Conservation (phyloP, 2,113 vertebrate species). For the Perca fluviatilis region DNA sequence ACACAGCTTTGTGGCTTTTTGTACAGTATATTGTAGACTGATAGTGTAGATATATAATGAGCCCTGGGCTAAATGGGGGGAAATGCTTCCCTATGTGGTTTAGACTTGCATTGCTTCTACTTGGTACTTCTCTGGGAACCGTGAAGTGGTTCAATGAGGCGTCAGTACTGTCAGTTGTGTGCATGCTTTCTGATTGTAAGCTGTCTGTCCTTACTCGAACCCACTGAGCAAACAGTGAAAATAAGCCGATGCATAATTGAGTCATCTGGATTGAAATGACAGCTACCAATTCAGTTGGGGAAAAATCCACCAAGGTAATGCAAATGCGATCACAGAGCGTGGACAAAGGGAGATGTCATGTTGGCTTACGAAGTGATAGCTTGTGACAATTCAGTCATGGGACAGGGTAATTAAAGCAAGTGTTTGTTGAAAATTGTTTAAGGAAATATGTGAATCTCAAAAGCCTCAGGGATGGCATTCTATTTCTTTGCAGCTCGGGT, state of each 20-base stretch:
- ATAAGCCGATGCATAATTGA: conserved; percentile 71
- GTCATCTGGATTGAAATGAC: conserved; percentile 64
- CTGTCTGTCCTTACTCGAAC: conserved; percentile 58
- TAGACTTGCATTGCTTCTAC: conserved; percentile 21
- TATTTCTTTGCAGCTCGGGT: conserved; percentile 26
- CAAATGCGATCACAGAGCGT: conserved; percentile 40
- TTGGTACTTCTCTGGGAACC: conserved; percentile 28
- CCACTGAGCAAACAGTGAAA: conserved; percentile 55
- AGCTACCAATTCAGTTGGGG: conserved; percentile 30
- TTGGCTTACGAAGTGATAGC: conserved; percentile 46
- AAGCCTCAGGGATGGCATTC: conserved; percentile 21
- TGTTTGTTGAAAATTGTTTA: conserved; percentile 5
- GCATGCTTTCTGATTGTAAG: conserved; percentile 39
- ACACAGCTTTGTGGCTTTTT: neutral
- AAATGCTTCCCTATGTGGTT: conserved; percentile 11
- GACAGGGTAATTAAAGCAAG: conserved; percentile 48
- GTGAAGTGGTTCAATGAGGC: conserved; percentile 49
- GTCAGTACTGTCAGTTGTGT: conserved; percentile 25
- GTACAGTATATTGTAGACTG: neutral
- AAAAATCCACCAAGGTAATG: conserved; percentile 52
- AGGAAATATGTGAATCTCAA: conserved; percentile 43
- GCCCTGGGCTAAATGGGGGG: neutral
- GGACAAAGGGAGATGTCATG: conserved; percentile 68
- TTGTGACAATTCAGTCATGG: conserved; percentile 31
- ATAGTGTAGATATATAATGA: conserved; percentile 11